Conservation (phyloP, 1,140 invertebrate genomes). For the Pogonomyrmex californicus region DNA sequence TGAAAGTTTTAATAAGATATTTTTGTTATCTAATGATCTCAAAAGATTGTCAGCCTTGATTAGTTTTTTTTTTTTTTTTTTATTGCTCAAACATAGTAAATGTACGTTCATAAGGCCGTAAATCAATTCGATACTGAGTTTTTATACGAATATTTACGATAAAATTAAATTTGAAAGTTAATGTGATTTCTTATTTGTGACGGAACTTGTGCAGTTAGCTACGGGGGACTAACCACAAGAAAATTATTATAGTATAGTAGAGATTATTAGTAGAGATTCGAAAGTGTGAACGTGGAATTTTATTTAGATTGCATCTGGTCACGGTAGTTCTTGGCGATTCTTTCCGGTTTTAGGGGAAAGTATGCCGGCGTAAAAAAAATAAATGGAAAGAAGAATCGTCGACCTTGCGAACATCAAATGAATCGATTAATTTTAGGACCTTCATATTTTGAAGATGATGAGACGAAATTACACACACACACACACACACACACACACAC, state of each 20-base stretch:
- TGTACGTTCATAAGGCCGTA: background rate
- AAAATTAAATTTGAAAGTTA: constrained; percentile 34
- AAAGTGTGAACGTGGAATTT: constrained; percentile 20
- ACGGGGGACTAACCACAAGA: background rate
- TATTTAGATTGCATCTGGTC: background rate
- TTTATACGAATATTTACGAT: constrained; percentile 5
- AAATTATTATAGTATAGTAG: background rate
- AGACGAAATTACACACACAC: constrained; percentile 45
- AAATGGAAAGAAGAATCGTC: background rate
- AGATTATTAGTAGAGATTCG: constrained; percentile 47
- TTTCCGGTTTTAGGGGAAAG: constrained; percentile 37
- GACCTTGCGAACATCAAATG: constrained; percentile 36
- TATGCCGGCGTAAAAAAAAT: background rate
- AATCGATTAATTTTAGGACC: constrained; percentile 65
- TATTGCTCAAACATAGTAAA: background rate
- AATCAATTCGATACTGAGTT: constrained; percentile 13
- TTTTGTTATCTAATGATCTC: background rate
- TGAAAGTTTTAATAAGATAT: background rate
- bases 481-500: too few species aligned
- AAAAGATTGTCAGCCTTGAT: background rate
- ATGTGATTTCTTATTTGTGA: constrained; percentile 3
- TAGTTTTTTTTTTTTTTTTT: background rate
- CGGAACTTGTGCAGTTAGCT: constrained; percentile 1
- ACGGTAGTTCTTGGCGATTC: background rate
- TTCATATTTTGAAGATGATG: constrained; percentile 58